Base-by-base conservation (phyloP, 64 coral and sea anemone species). In the Cladopsammia gracilis region DNA sequence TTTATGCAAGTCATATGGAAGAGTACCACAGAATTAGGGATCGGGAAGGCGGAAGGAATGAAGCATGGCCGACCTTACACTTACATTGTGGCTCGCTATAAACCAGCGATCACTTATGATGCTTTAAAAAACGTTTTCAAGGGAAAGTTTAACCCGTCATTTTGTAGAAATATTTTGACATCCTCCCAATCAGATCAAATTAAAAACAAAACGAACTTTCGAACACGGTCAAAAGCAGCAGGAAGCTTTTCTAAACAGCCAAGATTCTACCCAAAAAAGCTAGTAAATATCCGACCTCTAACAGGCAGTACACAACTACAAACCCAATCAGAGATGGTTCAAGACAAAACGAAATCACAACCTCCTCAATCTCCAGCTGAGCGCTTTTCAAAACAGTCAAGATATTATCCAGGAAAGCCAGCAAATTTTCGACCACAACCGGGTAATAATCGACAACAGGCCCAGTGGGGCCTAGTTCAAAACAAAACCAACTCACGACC, bases 1-100 rank as follows among this genome's bases (percentile, higher is more conserved):
- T 96, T 96, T 48, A 93, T 91, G 26, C 90, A 92, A 60, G 71
- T 96, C 50, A 86, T 96, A 8, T 96, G 95, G 95, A 89, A 65
- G 49, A 49, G 62, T 47, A 88, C 85, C 56, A 96, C 85, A 23
- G 77, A 96, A 50, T 48, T 96, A 18, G 95, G 95, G 53, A 87
- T 96, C 60, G 95, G 95, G 5, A 93, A 88, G 51, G 86, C 88
- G 23, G 90, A 96, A 44, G 83, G 61, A 34, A 93, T 76, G 45
- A 92, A 61, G 25, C 77, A 93, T 24, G 95, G 95, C 8, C 64
- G 22, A 52, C 85, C 82, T 22, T 96, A 91, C 58, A 72, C 85
- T 7, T 93, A 86, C 7, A 87, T 88, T 3, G 95, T 96, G 6
- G 95, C 90, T 43, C 90, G 77, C n/a, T 96, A 96, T 24, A 92